Conservation (phyloP, 2,113 vertebrate species). For the Atherinomorus stipes region DNA sequence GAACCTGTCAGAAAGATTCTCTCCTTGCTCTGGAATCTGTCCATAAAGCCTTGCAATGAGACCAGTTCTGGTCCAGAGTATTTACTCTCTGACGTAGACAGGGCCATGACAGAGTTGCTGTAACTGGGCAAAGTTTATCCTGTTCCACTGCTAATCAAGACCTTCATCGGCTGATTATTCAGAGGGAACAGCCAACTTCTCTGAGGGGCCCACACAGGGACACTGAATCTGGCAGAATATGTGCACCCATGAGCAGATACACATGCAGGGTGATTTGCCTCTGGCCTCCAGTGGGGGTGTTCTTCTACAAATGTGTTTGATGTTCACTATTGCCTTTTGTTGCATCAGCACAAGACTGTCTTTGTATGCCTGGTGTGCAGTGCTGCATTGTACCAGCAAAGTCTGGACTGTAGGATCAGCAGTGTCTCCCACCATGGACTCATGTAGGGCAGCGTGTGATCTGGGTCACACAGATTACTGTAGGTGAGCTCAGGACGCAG, state of each 20-base stretch:
- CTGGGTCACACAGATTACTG: conserved; percentile 64
- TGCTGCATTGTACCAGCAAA: conserved; percentile 38
- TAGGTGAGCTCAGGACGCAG: conserved; percentile 44
- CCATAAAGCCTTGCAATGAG: conserved; percentile 49
- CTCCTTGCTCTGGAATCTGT: conserved; percentile 32
- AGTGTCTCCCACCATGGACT: conserved; percentile 29
- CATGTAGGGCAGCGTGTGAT: conserved; percentile 48
- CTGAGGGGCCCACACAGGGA: conserved; percentile 59
- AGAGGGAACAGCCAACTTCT: conserved; percentile 48
- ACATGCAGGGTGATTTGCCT: conserved; percentile 47
- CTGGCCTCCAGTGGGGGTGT: conserved; percentile 61
- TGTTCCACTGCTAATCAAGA: conserved; percentile 58
- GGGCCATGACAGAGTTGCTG: conserved; percentile 29
- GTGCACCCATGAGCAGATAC: conserved; percentile 32
- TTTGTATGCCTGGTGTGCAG: conserved; percentile 64
- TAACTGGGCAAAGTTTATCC: conserved; percentile 42
- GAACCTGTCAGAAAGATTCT: conserved; percentile 44
- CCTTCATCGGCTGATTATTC: conserved; percentile 66
- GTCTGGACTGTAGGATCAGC: conserved; percentile 45
- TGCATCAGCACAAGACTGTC: conserved; percentile 77
- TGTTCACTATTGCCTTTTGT: conserved; percentile 80
- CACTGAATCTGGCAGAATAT: conserved; percentile 36
- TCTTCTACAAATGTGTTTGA: conserved; percentile 75
- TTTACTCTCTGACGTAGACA: conserved; percentile 62
- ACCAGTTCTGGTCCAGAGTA: conserved; percentile 42